Evolutionary conservation across 2,113 vertebrate species (phyloP), one percentile per base, ranked within the genome.

Genomic region (Leuciscus idus): DNA sequence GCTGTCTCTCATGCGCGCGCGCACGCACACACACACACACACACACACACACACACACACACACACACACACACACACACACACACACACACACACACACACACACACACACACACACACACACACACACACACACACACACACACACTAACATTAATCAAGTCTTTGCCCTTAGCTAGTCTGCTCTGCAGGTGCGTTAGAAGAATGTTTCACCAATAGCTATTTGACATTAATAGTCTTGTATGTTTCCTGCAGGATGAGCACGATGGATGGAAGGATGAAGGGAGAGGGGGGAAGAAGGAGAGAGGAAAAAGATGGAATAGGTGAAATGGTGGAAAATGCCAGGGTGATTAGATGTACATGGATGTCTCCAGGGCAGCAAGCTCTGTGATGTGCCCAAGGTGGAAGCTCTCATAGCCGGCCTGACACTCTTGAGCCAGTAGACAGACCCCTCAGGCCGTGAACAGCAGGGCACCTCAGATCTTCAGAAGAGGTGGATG

Each of bases 201-300:
- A 75, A 64, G 85, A 82, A 81, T 61, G 68, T 82, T 75, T 74
- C 82, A 73, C 78, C 78, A 82, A 57, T 59, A 86, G 85, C 85
- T 82, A 59, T 84, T 74, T 81, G 78, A 86, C 79, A 82, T 82
- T 86, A 86, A 86, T 86, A 82, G 78, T 61, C 12, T 64, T 61
- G 85, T 62, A 75, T 57, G 62, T 72, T 75, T 64, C 55, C 68
- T 33, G 46, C 26, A 82, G 85, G 66, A 81, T 73, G 55, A 33
- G 55, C 50, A 21, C 39, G 68, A 73, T 50, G 46, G 80, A 33
- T 84, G 82, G 82, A 39, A 84, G 21, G 82, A 70, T 66, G 62
- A n/a, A 43, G 9, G 26, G 28, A 52, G 61, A 70, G 84, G 43
- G 52, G 17, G 12, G 13, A 68, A 36, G 43, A 48, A 26, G 9